Conservation (phyloP, 2,113 vertebrate genomes). For the Sarotherodon lohbergeri region DNA sequence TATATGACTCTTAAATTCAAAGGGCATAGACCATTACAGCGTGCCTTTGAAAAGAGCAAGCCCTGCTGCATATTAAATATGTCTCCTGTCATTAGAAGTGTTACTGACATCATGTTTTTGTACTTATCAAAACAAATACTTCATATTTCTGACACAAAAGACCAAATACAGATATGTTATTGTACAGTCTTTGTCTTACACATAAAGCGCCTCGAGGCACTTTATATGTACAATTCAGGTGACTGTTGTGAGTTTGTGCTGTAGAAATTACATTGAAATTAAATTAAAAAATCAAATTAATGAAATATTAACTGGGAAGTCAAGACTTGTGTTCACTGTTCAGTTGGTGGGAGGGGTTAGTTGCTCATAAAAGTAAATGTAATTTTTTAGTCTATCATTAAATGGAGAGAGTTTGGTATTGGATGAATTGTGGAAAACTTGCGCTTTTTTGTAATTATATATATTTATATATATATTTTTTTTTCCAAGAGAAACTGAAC, state of each 20-base stretch:
- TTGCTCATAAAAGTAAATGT: background rate
- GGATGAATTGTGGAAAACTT: background rate
- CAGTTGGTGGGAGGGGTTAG: background rate
- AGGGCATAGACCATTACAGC: slow-evolving; percentile 39
- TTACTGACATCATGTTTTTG: background rate
- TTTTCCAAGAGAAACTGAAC: background rate
- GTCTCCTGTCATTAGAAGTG: background rate
- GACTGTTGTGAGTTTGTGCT: background rate
- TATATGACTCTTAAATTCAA: slow-evolving; percentile 37
- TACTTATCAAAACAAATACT: background rate
- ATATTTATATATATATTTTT: background rate
- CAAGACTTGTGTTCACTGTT: background rate
- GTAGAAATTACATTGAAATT: background rate
- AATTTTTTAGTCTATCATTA: background rate
- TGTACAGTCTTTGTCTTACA: background rate
- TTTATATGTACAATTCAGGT: background rate
- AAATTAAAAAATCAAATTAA: background rate
- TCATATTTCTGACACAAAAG: background rate
- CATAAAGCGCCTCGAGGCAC: background rate
- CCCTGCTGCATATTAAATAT: background rate
- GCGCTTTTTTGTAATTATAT: background rate
- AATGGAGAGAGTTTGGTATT: background rate
- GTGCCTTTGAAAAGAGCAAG: background rate
- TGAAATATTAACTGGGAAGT: background rate
- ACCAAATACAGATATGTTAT: background rate